A percentile compares a stretch with the other conserved stretches of the same genome.
Conservation (phyloP, 1,140 invertebrate genomes). For the Phortica variegata region DNA sequence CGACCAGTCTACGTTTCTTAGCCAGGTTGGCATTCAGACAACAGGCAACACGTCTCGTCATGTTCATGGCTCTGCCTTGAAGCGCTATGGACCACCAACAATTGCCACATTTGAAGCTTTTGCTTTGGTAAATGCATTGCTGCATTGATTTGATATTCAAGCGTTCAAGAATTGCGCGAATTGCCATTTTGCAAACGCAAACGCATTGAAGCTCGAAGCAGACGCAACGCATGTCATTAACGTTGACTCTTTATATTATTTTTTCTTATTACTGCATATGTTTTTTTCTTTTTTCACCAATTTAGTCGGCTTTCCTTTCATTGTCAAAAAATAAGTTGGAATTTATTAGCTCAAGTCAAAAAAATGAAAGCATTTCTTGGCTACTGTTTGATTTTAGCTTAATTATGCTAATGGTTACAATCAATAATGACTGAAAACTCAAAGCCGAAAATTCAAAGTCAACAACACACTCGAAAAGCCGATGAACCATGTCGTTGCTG, state of each 20-base stretch:
- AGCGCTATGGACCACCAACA: slow-evolving; percentile 49
- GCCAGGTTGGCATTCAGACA: slow-evolving; percentile 3
- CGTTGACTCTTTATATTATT: too few relatives aligned
- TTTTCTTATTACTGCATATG: too few relatives aligned
- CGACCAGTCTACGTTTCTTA: slow-evolving; percentile 24
- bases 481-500: too few relatives aligned
- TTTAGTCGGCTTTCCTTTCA: slow-evolving; percentile 14
- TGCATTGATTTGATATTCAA: slow-evolving; percentile 48
- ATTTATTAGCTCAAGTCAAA: not conserved
- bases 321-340: not conserved
- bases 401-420: slow-evolving; percentile 50
- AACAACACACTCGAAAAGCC: too few relatives aligned
- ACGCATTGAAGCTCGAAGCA: too few relatives aligned
- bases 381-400: slow-evolving; percentile 43
- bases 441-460: too few relatives aligned
- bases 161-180: slow-evolving; percentile 16
- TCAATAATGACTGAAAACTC: too few relatives aligned
- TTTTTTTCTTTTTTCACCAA: slow-evolving; percentile 27
- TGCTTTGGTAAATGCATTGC: slow-evolving; percentile 47
- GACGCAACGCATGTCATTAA: too few relatives aligned
- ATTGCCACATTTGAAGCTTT: slow-evolving; percentile 23
- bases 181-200: too few relatives aligned
- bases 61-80: slow-evolving; percentile 13
- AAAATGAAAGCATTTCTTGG: not conserved
- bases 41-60: slow-evolving; percentile 5